Evolutionary conservation across 2,888 invertebrate species (phyloP).

Genomic region (Thecocarcelia acutangulata): DNA sequence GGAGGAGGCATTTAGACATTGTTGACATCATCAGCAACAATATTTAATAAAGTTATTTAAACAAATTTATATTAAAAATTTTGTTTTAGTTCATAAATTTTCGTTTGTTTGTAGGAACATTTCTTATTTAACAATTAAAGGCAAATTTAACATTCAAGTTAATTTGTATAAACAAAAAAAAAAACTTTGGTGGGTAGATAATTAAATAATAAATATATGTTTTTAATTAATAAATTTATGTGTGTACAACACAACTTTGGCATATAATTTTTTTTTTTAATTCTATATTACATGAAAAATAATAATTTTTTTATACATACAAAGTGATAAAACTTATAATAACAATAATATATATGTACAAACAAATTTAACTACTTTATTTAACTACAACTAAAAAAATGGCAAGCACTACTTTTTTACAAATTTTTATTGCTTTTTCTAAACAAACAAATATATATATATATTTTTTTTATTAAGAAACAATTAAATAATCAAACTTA

Average conservation of each 20-base stretch:
- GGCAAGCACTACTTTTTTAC: constrained; percentile 43
- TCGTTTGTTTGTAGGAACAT: constrained; percentile 51
- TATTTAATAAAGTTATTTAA: no score
- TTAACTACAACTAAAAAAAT: constrained; percentile 32
- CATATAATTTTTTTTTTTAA: constrained; percentile 12
- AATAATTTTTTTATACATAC: background rate
- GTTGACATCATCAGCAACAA: no score
- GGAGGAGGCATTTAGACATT: no score
- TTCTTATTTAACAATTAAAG: constrained; percentile 19
- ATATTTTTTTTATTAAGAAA: background rate
- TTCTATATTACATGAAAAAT: background rate
- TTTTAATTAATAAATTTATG: constrained; percentile 36
- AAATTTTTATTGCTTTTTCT: background rate
- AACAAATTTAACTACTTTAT: constrained; percentile 34
- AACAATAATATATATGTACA: constrained; percentile 9
- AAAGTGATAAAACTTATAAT: background rate
- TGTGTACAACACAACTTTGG: constrained; percentile 59
- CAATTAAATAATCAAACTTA: background rate
- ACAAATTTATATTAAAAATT: no score
- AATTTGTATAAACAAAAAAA: constrained; percentile 4
- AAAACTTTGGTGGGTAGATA: constrained; percentile 33
- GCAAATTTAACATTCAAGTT: constrained; percentile 41
- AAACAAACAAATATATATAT: background rate
- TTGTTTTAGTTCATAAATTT: background rate
- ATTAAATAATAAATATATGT: constrained; percentile 15